Evolutionary conservation across 92 coral and sea anemone species (phyloP).

Genomic region (Zoanthus sociatus): DNA sequence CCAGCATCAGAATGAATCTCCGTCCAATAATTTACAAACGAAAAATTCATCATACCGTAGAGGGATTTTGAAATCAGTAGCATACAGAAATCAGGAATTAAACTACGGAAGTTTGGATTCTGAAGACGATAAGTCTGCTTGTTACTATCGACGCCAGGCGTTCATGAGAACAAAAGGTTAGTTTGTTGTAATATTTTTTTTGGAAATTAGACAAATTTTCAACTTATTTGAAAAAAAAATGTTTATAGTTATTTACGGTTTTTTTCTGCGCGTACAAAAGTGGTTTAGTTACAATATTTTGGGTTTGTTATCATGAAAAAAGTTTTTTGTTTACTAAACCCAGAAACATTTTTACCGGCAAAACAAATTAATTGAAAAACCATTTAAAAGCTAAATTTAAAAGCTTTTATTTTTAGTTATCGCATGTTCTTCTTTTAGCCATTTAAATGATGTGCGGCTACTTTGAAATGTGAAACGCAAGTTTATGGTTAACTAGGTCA

Average conservation of each 20-base stretch:
- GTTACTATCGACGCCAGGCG: conserved; percentile 35
- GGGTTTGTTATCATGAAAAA: not conserved
- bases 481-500: not conserved
- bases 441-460: conserved; percentile 32
- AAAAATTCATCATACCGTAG: conserved; percentile 62
- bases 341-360: not conserved
- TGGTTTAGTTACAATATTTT: too few species aligned
- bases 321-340: not conserved
- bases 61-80: conserved; percentile 88
- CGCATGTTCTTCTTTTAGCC: not conserved
- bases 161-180: conserved; percentile 31
- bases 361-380: not conserved
- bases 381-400: conserved; percentile 26
- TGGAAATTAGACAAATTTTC: not conserved
- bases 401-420: conserved; percentile 8
- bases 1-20: not conserved
- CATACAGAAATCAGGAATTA: conserved; percentile 87
- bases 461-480: conserved; percentile 34
- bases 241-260: not conserved
- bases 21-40: conserved; percentile 11
- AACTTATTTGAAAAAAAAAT: not conserved
- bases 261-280: not conserved
- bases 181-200: not conserved
- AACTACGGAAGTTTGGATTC: conserved; percentile 74
- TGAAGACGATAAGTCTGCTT: conserved; percentile 27